Percentiles rank a stretch among this genome's conserved stretches.
phyloP scores from a whole-genome alignment of 2,797 vertebrate species.

The Enteromius unitaeniatus region DNA sequence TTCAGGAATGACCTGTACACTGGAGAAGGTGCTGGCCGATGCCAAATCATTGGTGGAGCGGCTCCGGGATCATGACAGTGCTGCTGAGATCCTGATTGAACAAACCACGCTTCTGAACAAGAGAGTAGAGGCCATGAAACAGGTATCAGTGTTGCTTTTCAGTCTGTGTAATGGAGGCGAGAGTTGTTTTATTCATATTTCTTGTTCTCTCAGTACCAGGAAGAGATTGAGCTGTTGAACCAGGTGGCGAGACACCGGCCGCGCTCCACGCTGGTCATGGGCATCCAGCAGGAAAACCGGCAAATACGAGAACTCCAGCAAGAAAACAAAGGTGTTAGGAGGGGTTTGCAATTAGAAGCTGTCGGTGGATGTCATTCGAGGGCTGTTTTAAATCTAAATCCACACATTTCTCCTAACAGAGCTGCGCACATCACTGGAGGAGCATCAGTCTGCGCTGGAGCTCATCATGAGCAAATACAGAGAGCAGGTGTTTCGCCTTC shows the following conservation, averaged over 20 bases:
- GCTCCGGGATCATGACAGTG: conserved; percentile 92
- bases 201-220: conserved; percentile 87
- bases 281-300: conserved; percentile 98
- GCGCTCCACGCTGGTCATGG: conserved; percentile 92
- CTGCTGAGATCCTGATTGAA: conserved; percentile 94
- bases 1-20: conserved; percentile 90
- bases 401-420: conserved; percentile 73
- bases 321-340: conserved; percentile 91
- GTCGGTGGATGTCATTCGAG: no score
- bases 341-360: neutral
- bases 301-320: conserved; percentile 96
- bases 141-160: conserved; percentile 73
- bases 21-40: conserved; percentile 95
- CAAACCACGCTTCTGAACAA: conserved; percentile 96
- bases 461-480: conserved; percentile 99
- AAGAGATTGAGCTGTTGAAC: conserved; percentile 95
- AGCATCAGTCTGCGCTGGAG: conserved; percentile 97
- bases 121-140: conserved; percentile 96
- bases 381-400: neutral
- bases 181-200: neutral
- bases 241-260: conserved; percentile 96
- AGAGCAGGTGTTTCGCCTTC: conserved; percentile 94
- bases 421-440: conserved; percentile 91
- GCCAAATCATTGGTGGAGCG: conserved; percentile 94
- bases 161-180: neutral